A percentile compares a stretch with the other conserved stretches of the same genome.
These are phyloP conservation scores for Euwallacea fornicatus DNA, from an alignment of 1,140 invertebrate species.

Conservation along the genomic window DNA sequence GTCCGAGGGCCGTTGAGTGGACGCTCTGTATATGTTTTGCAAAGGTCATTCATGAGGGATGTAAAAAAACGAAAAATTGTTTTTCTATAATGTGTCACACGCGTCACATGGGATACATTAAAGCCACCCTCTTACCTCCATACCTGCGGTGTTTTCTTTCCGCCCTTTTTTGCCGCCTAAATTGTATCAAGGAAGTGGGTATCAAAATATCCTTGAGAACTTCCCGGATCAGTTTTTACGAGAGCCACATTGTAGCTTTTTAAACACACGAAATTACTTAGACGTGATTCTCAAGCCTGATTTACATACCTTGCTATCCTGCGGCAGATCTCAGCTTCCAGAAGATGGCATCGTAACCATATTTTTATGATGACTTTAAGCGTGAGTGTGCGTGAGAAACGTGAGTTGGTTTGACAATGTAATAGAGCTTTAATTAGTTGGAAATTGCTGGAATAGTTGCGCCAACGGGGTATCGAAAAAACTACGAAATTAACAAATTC, in stretches of 20 bases:
- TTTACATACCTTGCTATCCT: constrained; percentile 33
- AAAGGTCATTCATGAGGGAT: no score
- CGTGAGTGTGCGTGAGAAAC: neutral
- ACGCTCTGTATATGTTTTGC: no score
- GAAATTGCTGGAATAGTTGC: neutral
- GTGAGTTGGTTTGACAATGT: neutral
- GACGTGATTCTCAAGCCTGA: constrained; percentile 8
- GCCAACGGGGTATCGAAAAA: constrained; percentile 5
- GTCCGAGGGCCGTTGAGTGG: no score
- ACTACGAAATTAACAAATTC: constrained; percentile 24
- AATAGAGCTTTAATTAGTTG: neutral
- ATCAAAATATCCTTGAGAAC: constrained; percentile 25
- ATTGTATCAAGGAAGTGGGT: constrained; percentile 4
- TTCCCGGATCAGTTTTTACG: constrained; percentile 2
- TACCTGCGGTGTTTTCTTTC: neutral
- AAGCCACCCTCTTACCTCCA: constrained; percentile 1
- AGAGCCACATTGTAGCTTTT: constrained; percentile 22
- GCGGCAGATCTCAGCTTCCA: constrained; percentile 24
- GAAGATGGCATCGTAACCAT: constrained; percentile 28
- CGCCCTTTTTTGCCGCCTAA: neutral
- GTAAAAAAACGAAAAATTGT: no score
- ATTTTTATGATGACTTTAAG: neutral
- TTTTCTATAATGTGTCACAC: no score
- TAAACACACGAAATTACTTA: constrained; percentile 22
- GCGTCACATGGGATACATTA: neutral